Evolutionary conservation across 1,140 invertebrate species (phyloP).

Genomic region (Chrysopa pallens): DNA sequence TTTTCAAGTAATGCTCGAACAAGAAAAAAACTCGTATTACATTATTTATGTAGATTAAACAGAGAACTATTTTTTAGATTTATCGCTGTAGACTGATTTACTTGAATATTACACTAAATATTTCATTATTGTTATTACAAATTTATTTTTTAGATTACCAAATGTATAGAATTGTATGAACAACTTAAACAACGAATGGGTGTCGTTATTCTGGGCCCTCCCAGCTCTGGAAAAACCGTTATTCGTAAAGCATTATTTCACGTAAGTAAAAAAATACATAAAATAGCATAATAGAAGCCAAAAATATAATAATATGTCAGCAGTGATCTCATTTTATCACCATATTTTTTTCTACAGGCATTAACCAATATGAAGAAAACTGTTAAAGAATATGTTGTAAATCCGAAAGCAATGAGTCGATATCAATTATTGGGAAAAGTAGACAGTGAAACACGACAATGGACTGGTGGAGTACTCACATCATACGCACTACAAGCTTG

Average conservation of each 20-base stretch:
- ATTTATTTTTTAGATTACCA: constrained; percentile 49
- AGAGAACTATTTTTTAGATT: too few species aligned
- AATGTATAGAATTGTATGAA: constrained; percentile 88
- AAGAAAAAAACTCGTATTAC: too few species aligned
- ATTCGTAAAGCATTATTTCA: constrained; percentile 54
- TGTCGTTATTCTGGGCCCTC: constrained; percentile 89
- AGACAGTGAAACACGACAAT: constrained; percentile 86
- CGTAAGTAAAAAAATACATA: too few species aligned
- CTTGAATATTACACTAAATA: too few species aligned
- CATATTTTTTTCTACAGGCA: too few species aligned
- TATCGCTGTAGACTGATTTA: too few species aligned
- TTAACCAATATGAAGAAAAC: constrained; percentile 42
- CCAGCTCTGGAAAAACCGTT: constrained; percentile 84
- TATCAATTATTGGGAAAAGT: constrained; percentile 77
- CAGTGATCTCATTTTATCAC: too few species aligned
- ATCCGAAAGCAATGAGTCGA: constrained; percentile 85
- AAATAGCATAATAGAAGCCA: too few species aligned
- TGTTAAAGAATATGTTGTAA: constrained; percentile 69
- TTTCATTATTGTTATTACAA: too few species aligned
- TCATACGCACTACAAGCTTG: constrained; percentile 63
- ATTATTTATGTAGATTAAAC: too few species aligned
- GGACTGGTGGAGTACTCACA: constrained; percentile 85
- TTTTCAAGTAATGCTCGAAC: too few species aligned
- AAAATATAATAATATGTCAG: too few species aligned
- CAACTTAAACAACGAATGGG: constrained; percentile 92